Conservation (phyloP, 2,113 vertebrate genomes). For the Proterorhinus semilunaris region DNA sequence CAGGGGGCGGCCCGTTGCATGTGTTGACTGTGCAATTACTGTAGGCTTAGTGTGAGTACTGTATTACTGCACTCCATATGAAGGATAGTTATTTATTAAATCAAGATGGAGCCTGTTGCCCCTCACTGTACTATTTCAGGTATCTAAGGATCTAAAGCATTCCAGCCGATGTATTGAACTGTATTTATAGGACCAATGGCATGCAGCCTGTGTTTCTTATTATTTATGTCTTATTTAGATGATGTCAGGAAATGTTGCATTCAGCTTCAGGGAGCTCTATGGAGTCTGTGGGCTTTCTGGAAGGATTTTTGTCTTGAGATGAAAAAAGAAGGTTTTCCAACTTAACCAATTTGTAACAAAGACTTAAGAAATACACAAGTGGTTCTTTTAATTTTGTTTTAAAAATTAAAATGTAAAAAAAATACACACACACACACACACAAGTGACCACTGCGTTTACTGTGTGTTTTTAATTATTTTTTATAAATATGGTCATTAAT, state of each 20-base stretch:
- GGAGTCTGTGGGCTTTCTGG: not conserved
- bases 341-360: not conserved
- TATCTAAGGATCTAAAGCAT: slow-evolving; percentile 76
- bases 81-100: slow-evolving; percentile 78
- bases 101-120: slow-evolving; percentile 63
- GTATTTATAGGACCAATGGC: slow-evolving; percentile 76
- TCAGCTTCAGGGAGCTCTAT: slow-evolving; percentile 60
- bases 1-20: slow-evolving; percentile 48
- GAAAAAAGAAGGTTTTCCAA: not conserved
- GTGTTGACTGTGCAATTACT: slow-evolving; percentile 80
- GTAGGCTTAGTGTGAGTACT: slow-evolving; percentile 77
- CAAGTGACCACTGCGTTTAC: not conserved
- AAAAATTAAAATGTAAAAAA: not conserved
- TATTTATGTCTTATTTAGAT: slow-evolving; percentile 55
- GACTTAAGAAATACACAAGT: not conserved
- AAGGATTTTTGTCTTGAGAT: not conserved
- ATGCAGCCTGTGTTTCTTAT: slow-evolving; percentile 59
- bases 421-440: not conserved
- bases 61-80: slow-evolving; percentile 76
- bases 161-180: slow-evolving; percentile 69
- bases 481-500: no score
- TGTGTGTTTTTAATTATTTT: no score
- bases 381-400: not conserved
- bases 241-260: slow-evolving; percentile 48
- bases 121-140: slow-evolving; percentile 70